Evolutionary conservation across 92 coral and sea anemone genomes (phyloP).

Genomic region (Phenganax marumi): DNA sequence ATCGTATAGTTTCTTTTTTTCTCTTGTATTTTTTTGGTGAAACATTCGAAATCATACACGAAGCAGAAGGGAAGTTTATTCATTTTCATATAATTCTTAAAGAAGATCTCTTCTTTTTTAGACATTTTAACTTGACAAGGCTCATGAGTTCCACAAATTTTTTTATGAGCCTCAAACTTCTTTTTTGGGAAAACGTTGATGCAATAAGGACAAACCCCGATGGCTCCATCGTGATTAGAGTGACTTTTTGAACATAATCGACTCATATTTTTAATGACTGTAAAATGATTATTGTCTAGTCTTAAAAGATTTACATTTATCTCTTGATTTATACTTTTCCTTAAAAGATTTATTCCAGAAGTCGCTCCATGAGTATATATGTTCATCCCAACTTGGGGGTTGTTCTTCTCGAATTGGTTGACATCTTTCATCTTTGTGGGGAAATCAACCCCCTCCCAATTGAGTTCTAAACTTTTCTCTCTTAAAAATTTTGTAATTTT

Average conservation of each 20-base stretch:
- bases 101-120: background rate
- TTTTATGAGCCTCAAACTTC: background rate
- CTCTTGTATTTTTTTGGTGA: background rate
- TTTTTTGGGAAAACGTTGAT: background rate
- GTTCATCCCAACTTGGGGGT: slow-evolving; percentile 35
- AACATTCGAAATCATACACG: slow-evolving; percentile 28
- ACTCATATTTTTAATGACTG: background rate
- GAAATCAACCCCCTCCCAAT: no score
- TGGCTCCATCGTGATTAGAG: background rate
- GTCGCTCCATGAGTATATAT: slow-evolving; percentile 21
- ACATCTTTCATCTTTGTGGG: no score
- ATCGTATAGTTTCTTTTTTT: slow-evolving; percentile 10
- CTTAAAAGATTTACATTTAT: no score
- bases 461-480: no score
- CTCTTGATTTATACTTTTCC: no score
- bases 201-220: background rate
- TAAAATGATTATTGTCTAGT: no score
- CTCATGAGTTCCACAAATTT: background rate
- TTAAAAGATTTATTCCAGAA: no score
- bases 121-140: background rate
- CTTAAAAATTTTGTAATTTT: no score
- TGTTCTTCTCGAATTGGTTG: slow-evolving; percentile 36
- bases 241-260: background rate
- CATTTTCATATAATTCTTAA: slow-evolving; percentile 47
- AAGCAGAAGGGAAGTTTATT: slow-evolving; percentile 30